These are phyloP conservation scores for Laterallus jamaicensis DNA, from an alignment of 2,113 vertebrate genomes.

Conservation along the genomic window DNA sequence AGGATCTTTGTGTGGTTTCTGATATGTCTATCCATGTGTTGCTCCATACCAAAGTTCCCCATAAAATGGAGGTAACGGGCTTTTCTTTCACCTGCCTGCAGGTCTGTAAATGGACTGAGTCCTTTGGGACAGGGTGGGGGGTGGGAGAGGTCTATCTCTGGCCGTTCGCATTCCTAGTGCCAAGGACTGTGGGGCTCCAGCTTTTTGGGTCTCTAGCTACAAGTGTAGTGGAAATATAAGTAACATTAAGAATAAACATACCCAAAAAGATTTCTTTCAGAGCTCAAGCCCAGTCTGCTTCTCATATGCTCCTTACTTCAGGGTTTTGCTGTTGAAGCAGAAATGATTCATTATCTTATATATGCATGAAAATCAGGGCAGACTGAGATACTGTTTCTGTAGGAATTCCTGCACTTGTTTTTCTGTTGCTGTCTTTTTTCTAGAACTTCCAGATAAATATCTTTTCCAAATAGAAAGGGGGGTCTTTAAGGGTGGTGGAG, in stretches of 20 bases:
- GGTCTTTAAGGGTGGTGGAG: too few relatives aligned
- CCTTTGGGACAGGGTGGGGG: background rate
- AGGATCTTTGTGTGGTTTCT: background rate
- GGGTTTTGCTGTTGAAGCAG: background rate
- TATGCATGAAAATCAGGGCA: background rate
- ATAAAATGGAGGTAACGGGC: background rate
- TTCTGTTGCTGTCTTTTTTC: background rate
- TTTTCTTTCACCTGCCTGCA: background rate
- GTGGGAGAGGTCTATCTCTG: background rate
- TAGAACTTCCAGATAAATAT: background rate
- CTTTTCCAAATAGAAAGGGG: background rate
- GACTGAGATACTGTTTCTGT: background rate
- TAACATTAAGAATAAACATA: background rate
- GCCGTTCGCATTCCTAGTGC: background rate
- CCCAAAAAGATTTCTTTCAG: background rate
- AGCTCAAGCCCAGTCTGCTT: background rate
- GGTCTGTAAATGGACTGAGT: background rate
- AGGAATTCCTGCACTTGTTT: background rate
- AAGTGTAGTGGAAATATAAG: background rate
- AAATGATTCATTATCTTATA: background rate
- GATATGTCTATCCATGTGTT: accelerated
- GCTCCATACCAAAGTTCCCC: background rate
- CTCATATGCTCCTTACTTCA: background rate
- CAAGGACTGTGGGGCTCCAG: background rate
- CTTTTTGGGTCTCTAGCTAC: background rate